Evolutionary conservation across 2,888 invertebrate species (phyloP).

Genomic region (Orgyia antiqua): DNA sequence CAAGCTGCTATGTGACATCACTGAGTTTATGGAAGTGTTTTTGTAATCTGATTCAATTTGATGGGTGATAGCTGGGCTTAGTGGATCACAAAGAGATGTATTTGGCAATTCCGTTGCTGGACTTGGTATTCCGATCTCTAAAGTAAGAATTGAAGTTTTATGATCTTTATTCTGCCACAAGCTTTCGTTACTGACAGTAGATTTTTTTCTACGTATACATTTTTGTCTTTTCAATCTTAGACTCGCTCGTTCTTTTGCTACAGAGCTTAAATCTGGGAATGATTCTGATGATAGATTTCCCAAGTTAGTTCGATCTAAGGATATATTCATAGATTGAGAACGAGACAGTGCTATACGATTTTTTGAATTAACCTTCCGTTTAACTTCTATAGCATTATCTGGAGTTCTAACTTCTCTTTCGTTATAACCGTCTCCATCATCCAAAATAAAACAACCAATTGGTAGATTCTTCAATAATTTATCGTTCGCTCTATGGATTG

Average conservation of each 20-base stretch:
- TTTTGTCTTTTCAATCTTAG: constrained; percentile 73
- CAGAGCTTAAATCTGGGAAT: constrained; percentile 55
- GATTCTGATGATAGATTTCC: constrained; percentile 50
- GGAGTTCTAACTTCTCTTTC: constrained; percentile 73
- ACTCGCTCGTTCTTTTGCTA: constrained; percentile 43
- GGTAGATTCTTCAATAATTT: constrained; percentile 64
- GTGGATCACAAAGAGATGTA: constrained; percentile 50
- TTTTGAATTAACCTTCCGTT: constrained; percentile 22
- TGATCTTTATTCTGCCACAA: constrained; percentile 42
- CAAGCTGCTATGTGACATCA: constrained; percentile 63
- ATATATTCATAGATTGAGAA: constrained; percentile 58
- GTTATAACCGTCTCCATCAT: constrained; percentile 67
- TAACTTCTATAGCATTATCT: constrained; percentile 38
- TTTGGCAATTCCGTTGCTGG: constrained; percentile 55
- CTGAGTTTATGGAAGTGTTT: constrained; percentile 45
- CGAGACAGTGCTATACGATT: constrained; percentile 34
- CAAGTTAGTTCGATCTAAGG: constrained; percentile 38
- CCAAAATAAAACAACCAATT: constrained; percentile 65
- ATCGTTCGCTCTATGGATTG: constrained; percentile 53
- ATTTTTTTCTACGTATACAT: constrained; percentile 76
- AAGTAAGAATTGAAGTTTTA: constrained; percentile 52
- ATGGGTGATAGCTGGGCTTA: constrained; percentile 43
- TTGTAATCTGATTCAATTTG: constrained; percentile 31
- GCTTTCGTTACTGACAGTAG: constrained; percentile 62
- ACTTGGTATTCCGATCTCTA: constrained; percentile 68